A percentile compares a stretch with the other conserved stretches of the same genome.
phyloP scores from a whole-genome alignment of 2,888 invertebrate genomes.

The Dicyrtomina minuta region DNA sequence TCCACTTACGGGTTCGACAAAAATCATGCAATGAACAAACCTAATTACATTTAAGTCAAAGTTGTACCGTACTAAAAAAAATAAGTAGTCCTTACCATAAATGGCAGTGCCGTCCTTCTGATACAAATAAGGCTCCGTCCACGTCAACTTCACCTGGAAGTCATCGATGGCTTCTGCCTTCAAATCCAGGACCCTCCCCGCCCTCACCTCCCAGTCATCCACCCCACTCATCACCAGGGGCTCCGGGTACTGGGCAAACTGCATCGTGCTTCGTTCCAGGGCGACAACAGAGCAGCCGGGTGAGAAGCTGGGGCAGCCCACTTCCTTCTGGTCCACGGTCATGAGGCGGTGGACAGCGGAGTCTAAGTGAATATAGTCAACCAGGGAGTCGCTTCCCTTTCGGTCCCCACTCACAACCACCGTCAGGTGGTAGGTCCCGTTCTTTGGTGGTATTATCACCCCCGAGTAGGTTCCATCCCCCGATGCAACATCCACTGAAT shows the following conservation, averaged over 20 bases:
- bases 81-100: background rate
- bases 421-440: background rate
- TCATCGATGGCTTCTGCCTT: background rate
- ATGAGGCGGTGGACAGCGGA: conserved; percentile 15
- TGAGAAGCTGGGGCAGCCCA: background rate
- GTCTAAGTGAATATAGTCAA: background rate
- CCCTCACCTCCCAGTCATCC: background rate
- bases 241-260: background rate
- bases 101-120: background rate
- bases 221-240: background rate
- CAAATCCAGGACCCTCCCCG: background rate
- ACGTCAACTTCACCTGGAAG: background rate
- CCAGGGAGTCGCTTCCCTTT: background rate
- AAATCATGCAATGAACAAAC: too few relatives aligned
- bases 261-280: background rate
- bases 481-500: background rate
- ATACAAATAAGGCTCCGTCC: background rate
- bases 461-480: conserved; percentile 13
- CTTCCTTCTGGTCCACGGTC: background rate
- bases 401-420: background rate
- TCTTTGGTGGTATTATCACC: background rate
- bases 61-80: too few relatives aligned
- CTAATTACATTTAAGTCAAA: too few relatives aligned
- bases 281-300: background rate
- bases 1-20: too few relatives aligned